Conservation (phyloP, 2,888 invertebrate genomes). For the Troglohyphantes excavatus region DNA sequence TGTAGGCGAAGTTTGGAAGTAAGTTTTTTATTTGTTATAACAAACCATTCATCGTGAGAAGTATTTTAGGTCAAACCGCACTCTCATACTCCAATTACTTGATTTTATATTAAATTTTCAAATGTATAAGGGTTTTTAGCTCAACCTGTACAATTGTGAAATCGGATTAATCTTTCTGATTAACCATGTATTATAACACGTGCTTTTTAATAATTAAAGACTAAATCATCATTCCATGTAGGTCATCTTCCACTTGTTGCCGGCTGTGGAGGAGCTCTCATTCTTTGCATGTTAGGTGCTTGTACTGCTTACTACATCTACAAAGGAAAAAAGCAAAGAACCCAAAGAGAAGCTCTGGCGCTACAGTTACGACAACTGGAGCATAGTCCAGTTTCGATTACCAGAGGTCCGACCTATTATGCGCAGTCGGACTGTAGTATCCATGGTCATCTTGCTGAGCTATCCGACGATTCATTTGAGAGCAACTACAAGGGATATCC, state of each 20-base stretch:
- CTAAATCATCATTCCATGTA: slow-evolving; percentile 4
- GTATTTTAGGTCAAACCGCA: too few species aligned
- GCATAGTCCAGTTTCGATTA: slow-evolving; percentile 79
- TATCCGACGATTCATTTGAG: slow-evolving; percentile 30
- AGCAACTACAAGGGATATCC: slow-evolving; percentile 55
- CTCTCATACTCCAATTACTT: too few species aligned
- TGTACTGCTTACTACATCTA: slow-evolving; percentile 46
- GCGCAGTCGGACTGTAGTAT: slow-evolving; percentile 61
- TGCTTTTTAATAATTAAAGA: too few species aligned
- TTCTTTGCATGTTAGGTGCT: slow-evolving; percentile 31
- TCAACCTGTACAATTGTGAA: too few species aligned
- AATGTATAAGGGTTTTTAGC: too few species aligned
- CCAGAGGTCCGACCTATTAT: slow-evolving; percentile 49
- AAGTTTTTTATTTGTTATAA: too few species aligned
- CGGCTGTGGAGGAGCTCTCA: slow-evolving; percentile 68
- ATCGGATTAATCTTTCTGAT: too few species aligned
- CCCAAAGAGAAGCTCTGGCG: slow-evolving; percentile 76
- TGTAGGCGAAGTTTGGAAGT: too few species aligned
- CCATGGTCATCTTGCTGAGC: slow-evolving; percentile 40
- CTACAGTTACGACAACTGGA: slow-evolving; percentile 80
- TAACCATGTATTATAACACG: too few species aligned
- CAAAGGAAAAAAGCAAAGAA: slow-evolving; percentile 37
- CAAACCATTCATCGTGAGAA: too few species aligned
- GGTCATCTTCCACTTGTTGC: slow-evolving; percentile 76
- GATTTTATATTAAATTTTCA: too few species aligned